These are phyloP conservation scores for Nothura maculosa DNA, from an alignment of 2,797 vertebrate genomes.

Conservation along the genomic window DNA sequence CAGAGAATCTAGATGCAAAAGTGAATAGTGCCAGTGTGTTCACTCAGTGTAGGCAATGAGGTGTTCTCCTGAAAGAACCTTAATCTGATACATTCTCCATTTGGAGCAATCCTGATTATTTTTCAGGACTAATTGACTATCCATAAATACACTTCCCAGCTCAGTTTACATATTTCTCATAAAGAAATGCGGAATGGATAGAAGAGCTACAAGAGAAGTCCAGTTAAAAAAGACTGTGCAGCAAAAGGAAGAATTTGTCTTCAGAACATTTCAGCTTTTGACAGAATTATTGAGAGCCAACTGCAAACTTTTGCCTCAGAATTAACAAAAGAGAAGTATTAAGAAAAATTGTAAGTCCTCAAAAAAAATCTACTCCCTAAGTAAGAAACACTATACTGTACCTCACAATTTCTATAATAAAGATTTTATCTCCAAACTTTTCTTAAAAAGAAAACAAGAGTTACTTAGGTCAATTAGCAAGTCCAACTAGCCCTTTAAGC, in stretches of 20 bases:
- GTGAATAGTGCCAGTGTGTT: neutral
- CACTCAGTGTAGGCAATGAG: neutral
- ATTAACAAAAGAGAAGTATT: conserved; percentile 31
- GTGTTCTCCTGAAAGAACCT: conserved; percentile 44
- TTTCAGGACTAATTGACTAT: conserved; percentile 46
- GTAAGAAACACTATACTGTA: conserved; percentile 44
- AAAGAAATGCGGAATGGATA: neutral
- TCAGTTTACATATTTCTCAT: neutral
- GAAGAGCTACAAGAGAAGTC: conserved; percentile 26
- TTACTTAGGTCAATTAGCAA: neutral
- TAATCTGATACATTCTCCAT: conserved; percentile 42
- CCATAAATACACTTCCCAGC: neutral
- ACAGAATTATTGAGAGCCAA: conserved; percentile 56
- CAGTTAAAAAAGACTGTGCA: conserved; percentile 35
- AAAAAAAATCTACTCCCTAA: conserved; percentile 43
- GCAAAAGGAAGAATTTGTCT: conserved; percentile 54
- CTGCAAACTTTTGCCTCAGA: conserved; percentile 43
- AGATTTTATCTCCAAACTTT: conserved; percentile 18
- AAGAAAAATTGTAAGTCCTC: conserved; percentile 40
- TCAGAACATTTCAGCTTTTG: conserved; percentile 44
- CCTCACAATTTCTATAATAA: conserved; percentile 32
- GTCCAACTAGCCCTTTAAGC: conserved; percentile 10
- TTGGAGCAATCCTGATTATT: conserved; percentile 54
- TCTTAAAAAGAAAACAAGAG: conserved; percentile 27
- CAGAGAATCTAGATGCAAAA: neutral